Percentiles rank a stretch among this genome's conserved stretches.
phyloP scores from a whole-genome alignment of 2,113 vertebrate species.

The Amblyornis subalaris region DNA sequence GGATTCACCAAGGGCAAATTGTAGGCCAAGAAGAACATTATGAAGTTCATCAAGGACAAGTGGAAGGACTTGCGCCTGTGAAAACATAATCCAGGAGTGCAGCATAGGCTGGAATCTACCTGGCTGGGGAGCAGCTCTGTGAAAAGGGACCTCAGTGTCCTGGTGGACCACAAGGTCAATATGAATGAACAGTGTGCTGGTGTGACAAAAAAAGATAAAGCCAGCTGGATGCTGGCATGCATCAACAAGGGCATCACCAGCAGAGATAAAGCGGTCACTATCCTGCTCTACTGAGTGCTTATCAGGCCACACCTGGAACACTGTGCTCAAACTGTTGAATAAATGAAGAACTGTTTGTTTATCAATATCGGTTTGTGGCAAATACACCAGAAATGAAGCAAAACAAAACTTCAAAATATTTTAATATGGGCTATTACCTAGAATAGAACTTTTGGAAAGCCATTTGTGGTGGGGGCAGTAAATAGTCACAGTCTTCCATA shows the following conservation, averaged over 20 bases:
- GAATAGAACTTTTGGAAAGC: not conserved
- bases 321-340: not conserved
- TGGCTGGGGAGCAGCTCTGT: not conserved
- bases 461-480: not conserved
- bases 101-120: not conserved
- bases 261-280: not conserved
- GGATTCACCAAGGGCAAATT: not conserved
- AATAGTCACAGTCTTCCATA: not conserved
- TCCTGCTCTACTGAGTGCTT: not conserved
- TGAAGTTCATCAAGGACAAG: not conserved
- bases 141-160: not conserved
- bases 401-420: not conserved
- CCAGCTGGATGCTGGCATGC: fast-evolving
- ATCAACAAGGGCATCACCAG: not conserved
- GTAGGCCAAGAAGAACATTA: not conserved
- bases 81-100: not conserved
- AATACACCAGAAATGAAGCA: not conserved
- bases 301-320: not conserved
- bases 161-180: not conserved
- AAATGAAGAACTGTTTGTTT: not conserved
- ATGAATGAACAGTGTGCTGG: not conserved
- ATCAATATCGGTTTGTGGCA: not conserved
- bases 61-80: not conserved
- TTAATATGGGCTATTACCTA: not conserved
- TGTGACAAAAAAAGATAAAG: not conserved